Percentiles rank a stretch among this genome's conserved stretches.
Evolutionary conservation across 2,888 invertebrate species (phyloP).

Genomic region (Lamproptera curius): DNA sequence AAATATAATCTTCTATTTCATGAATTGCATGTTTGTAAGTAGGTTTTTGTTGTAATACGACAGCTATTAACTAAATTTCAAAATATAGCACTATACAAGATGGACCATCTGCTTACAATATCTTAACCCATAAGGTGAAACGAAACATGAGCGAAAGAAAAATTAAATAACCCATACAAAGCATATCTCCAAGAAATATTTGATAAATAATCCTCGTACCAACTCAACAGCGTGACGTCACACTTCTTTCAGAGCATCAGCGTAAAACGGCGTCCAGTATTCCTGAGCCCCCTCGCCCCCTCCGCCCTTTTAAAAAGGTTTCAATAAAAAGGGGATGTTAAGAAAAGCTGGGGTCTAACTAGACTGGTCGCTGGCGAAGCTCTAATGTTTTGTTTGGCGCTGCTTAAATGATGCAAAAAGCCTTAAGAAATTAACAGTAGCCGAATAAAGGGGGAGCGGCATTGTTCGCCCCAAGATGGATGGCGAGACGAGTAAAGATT

Average conservation of each 20-base stretch:
- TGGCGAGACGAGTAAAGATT: constrained; percentile 17
- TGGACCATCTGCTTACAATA: too few species aligned
- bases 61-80: too few species aligned
- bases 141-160: too few species aligned
- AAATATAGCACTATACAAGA: too few species aligned
- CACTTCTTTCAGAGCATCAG: constrained; percentile 35
- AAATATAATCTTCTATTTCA: too few species aligned
- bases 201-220: too few species aligned
- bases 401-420: constrained; percentile 57
- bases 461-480: constrained; percentile 20
- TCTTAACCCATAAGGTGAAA: too few species aligned
- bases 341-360: constrained; percentile 31
- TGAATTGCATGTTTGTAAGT: too few species aligned
- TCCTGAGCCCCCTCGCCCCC: constrained; percentile 24
- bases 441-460: constrained; percentile 15
- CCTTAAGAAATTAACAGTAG: constrained; percentile 30
- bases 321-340: constrained; percentile 20
- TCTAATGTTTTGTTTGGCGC: constrained; percentile 44
- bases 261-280: constrained; percentile 30
- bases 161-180: too few species aligned
- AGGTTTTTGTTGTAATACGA: too few species aligned
- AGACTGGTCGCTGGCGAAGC: constrained; percentile 30
- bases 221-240: constrained; percentile 29
- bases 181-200: too few species aligned
- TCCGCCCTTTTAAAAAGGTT: constrained; percentile 1